Evolutionary conservation across 2,888 invertebrate genomes (phyloP).

Genomic region (Sphaerolaimus hirsutus): DNA sequence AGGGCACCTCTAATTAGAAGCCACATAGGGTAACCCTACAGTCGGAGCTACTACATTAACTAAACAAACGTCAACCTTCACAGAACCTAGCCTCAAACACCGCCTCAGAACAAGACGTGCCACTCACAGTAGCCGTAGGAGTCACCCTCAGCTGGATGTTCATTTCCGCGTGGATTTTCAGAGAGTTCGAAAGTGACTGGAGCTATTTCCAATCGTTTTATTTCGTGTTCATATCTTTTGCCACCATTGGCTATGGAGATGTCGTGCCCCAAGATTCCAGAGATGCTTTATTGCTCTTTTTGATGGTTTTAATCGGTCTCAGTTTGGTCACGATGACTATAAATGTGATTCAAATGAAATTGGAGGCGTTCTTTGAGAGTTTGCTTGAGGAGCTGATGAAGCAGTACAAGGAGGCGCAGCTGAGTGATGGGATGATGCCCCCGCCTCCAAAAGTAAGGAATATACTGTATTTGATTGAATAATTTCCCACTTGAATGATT

Average conservation of each 20-base stretch:
- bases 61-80: too few relatives aligned
- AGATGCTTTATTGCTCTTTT: conserved; percentile 63
- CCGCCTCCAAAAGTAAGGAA: too few relatives aligned
- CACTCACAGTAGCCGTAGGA: conserved; percentile 57
- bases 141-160: conserved; percentile 59
- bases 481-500: too few relatives aligned
- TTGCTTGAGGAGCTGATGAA: conserved; percentile 1
- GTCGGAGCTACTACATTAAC: too few relatives aligned
- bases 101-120: too few relatives aligned
- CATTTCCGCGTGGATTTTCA: conserved; percentile 45
- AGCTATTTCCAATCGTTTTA: conserved; percentile 67
- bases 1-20: too few relatives aligned
- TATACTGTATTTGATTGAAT: too few relatives aligned
- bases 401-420: conserved; percentile 1
- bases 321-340: conserved; percentile 85
- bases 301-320: conserved; percentile 69
- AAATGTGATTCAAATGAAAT: conserved; percentile 50
- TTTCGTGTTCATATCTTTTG: conserved; percentile 81
- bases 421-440: not conserved
- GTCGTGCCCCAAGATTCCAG: conserved; percentile 39
- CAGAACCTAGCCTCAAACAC: too few relatives aligned
- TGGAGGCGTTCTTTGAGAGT: conserved; percentile 1
- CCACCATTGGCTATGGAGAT: conserved; percentile 48
- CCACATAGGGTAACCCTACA: too few relatives aligned
- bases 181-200: conserved; percentile 42